Evolutionary conservation across 2,888 invertebrate genomes (phyloP).

Genomic region (Cataglyphis altisquamis): DNA sequence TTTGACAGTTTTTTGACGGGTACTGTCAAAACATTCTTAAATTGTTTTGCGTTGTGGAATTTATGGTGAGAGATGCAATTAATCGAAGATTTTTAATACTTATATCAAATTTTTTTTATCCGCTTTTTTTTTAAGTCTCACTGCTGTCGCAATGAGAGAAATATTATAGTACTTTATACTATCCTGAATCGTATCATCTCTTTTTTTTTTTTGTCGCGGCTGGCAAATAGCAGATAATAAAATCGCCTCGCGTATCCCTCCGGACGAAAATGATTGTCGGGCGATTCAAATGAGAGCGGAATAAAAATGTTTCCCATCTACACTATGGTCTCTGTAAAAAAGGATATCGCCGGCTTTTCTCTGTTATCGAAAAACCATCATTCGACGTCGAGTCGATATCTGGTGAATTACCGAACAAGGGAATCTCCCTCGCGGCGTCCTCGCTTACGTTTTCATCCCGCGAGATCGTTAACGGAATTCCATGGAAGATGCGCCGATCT

Average conservation of each 20-base stretch:
- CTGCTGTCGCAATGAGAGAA: background rate
- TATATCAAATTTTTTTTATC: background rate
- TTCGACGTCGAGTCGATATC: constrained; percentile 50
- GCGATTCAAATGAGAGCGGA: constrained; percentile 45
- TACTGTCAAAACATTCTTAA: background rate
- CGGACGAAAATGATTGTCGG: constrained; percentile 39
- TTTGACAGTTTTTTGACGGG: no score
- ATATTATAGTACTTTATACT: constrained; percentile 27
- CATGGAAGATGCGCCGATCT: constrained; percentile 46
- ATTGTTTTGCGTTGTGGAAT: background rate
- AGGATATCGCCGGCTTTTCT: constrained; percentile 21
- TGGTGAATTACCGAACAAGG: constrained; percentile 27
- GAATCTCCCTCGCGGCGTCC: constrained; percentile 42
- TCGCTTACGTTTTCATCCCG: constrained; percentile 43
- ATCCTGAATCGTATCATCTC: background rate
- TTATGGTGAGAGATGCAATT: background rate
- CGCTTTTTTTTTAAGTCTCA: background rate
- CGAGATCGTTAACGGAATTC: constrained; percentile 48
- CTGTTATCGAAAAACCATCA: constrained; percentile 73
- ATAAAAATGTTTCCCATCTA: constrained; percentile 51
- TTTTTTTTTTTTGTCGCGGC: background rate
- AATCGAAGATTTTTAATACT: background rate
- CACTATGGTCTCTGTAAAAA: constrained; percentile 25
- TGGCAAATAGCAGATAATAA: constrained; percentile 27
- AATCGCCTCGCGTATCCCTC: constrained; percentile 9